Evolutionary conservation across 2,797 vertebrate genomes (phyloP), one percentile per base, ranked within the genome.

Genomic region (Cetoscarus ocellatus): DNA sequence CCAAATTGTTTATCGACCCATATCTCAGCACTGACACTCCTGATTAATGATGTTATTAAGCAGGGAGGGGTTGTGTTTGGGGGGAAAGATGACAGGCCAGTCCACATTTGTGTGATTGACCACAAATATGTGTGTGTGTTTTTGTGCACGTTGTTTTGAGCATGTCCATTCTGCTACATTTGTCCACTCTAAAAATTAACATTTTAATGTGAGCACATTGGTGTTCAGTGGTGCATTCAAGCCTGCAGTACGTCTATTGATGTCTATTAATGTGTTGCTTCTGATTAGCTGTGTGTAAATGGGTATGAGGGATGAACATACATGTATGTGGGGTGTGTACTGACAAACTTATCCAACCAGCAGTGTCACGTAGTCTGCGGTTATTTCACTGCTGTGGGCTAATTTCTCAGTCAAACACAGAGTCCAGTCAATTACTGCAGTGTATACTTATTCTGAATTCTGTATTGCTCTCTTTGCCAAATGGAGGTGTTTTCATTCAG

Each of bases 1-100:
- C 88, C 82, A 92, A 91, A 93, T 93, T 91, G 91, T 93, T 93
- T 93, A 93, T 93, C 88, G 92, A 93, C 90, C 86, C 88, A 80
- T 86, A 90, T 91, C 85, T 88, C 80, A 77, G 87, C 15, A 10
- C 73, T 77, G 89, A 84, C 87, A 84, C 64, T 77, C 50, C 83
- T 93, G 91, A 93, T 91, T 86, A 89, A 93, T 93, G 86, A 86
- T 83, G 89, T 91, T 89, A 91, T 93, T 93, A 90, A 78, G 79
- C 64, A 75, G 75, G 88, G 86, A 88, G 88, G 86, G 86, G 84
- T 70, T 67, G 86, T 10, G 57, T n/a, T 36, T 43, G 49, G 67
- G 61, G 35, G 34, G 42, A 53, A 68, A 81, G 55, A 84, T 90
- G 90, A 92, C 88, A 86, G 83, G 80, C 75, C 69, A 66, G 79